These are phyloP conservation scores for Chrysogorgia sp. DNA, from an alignment of 92 coral and sea anemone genomes.

Conservation along the genomic window DNA sequence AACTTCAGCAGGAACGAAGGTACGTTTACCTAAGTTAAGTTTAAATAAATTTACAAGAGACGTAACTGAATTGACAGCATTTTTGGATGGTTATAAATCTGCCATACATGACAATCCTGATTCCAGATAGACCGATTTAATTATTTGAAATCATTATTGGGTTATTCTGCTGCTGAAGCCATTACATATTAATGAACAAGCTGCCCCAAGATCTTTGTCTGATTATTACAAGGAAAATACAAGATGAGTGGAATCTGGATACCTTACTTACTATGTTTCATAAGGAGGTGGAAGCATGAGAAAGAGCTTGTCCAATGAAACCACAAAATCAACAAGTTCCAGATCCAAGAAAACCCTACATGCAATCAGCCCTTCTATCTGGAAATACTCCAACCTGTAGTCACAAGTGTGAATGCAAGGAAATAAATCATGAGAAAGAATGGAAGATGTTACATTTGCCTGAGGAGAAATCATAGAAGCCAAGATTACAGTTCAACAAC, in stretches of 20 bases:
- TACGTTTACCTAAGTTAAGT: constrained; percentile 54
- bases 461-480: constrained; percentile 58
- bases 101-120: constrained; percentile 60
- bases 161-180: constrained; percentile 40
- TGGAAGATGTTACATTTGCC: constrained; percentile 66
- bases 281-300: neutral
- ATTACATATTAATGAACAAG: constrained; percentile 26
- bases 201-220: constrained; percentile 4
- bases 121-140: constrained; percentile 42
- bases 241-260: constrained; percentile 5
- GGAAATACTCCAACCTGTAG: constrained; percentile 32
- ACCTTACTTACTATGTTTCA: neutral
- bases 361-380: no score
- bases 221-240: neutral
- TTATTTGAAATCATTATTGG: constrained; percentile 42
- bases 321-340: no score
- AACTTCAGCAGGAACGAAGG: constrained; percentile 10
- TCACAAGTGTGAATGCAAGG: constrained; percentile 56
- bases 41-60: constrained; percentile 59
- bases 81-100: constrained; percentile 59
- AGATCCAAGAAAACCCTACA: no score
- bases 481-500: constrained; percentile 51
- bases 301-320: neutral
- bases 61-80: constrained; percentile 47
- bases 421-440: constrained; percentile 56